phyloP scores from a whole-genome alignment of 2,888 invertebrate species.

The Cheilosia urbana region DNA sequence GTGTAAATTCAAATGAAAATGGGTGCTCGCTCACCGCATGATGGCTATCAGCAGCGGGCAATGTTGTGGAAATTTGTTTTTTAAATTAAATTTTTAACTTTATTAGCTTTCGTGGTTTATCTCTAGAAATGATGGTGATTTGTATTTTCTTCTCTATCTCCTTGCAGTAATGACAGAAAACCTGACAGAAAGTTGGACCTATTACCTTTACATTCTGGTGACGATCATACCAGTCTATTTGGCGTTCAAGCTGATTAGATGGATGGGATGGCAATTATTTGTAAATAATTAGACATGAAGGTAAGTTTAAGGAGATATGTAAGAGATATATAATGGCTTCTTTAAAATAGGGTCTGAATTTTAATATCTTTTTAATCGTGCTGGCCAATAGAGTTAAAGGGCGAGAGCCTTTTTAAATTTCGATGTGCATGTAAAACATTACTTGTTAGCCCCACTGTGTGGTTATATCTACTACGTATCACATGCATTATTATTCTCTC shows the following conservation, averaged over 20 bases:
- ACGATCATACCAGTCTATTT: conserved; percentile 83
- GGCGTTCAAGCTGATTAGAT: conserved; percentile 83
- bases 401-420: no score
- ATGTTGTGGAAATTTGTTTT: conserved; percentile 60
- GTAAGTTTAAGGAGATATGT: conserved; percentile 4
- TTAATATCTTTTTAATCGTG: background rate
- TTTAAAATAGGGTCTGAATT: no score
- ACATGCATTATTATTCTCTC: no score
- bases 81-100: conserved; percentile 50
- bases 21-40: conserved; percentile 26
- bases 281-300: conserved; percentile 83
- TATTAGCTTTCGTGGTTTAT: conserved; percentile 8
- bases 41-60: conserved; percentile 41
- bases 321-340: no score
- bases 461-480: no score
- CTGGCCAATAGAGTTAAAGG: no score
- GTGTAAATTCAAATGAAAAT: conserved; percentile 9
- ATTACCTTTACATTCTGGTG: conserved; percentile 82
- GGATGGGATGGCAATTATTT: conserved; percentile 84
- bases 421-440: no score
- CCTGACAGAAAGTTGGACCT: conserved; percentile 83
- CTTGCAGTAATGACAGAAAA: conserved; percentile 82
- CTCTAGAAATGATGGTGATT: conserved; percentile 18
- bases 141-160: conserved; percentile 8
- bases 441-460: no score